phyloP scores from a whole-genome alignment of 2,888 invertebrate species.

The Polylopha cassiicola region DNA sequence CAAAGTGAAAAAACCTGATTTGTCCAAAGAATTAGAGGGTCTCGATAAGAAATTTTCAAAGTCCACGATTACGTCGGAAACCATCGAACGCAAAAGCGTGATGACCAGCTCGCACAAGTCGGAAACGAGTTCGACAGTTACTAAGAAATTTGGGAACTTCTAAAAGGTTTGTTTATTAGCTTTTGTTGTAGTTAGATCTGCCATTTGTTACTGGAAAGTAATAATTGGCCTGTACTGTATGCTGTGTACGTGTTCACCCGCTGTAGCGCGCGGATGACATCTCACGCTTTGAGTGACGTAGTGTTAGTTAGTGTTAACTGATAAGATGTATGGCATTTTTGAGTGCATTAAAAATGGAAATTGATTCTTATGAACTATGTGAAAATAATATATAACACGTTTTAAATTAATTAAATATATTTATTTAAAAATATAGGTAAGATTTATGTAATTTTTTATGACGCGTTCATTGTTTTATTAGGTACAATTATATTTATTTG shows the following conservation, averaged over 20 bases:
- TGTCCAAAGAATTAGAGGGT: constrained; percentile 73
- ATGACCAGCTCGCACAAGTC: constrained; percentile 80
- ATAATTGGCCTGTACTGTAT: constrained; percentile 26
- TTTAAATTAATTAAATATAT: constrained; percentile 17
- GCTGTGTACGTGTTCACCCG: too few species aligned
- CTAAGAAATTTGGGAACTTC: constrained; percentile 74
- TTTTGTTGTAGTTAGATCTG: constrained; percentile 27
- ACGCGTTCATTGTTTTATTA: constrained; percentile 9
- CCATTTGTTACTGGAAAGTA: constrained; percentile 20
- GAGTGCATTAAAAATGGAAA: constrained; percentile 20
- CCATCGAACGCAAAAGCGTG: constrained; percentile 82
- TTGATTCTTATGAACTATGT: constrained; percentile 20
- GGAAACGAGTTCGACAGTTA: constrained; percentile 75
- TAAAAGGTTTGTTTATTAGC: constrained; percentile 44
- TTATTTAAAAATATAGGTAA: constrained; percentile 6
- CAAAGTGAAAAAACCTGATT: constrained; percentile 58
- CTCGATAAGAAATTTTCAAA: constrained; percentile 81
- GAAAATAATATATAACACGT: constrained; percentile 16
- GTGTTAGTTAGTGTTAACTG: constrained; percentile 7
- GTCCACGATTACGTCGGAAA: constrained; percentile 82
- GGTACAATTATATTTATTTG: constrained; percentile 9
- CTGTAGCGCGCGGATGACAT: too few species aligned
- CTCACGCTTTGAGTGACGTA: too few species aligned
- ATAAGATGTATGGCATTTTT: constrained; percentile 15
- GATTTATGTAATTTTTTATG: constrained; percentile 7